Percentiles rank a stretch among this genome's conserved stretches.
These are phyloP conservation scores for Metopolophium dirhodum DNA, from an alignment of 1,140 invertebrate species.

Conservation along the genomic window DNA sequence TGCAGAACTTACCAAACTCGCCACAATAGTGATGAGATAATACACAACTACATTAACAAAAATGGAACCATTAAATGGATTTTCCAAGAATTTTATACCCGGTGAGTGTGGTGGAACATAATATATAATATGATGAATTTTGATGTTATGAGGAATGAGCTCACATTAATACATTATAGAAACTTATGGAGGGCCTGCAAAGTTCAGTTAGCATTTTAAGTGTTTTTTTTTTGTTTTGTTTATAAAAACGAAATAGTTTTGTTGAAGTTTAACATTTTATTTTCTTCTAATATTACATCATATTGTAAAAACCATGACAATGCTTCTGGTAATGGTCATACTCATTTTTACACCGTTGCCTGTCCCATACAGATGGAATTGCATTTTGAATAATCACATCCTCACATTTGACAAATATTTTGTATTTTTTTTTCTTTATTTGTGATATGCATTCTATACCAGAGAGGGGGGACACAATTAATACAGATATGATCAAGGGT, in stretches of 20 bases:
- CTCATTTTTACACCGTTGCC: no score
- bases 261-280: neutral
- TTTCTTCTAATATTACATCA: neutral
- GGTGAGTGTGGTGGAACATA: neutral
- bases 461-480: no score
- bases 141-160: neutral
- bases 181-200: neutral
- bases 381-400: no score
- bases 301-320: no score
- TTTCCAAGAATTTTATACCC: neutral
- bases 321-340: no score
- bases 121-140: neutral
- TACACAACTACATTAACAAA: neutral
- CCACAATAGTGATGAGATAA: neutral
- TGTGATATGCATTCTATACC: no score
- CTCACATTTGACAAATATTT: no score
- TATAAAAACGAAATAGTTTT: neutral
- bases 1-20: neutral
- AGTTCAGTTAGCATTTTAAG: neutral
- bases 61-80: neutral
- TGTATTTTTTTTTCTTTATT: no score
- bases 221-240: no score
- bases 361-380: no score
- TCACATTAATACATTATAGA: neutral
- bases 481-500: no score